phyloP scores from a whole-genome alignment of 2,113 vertebrate genomes.

The Carettochelys insculpta region DNA sequence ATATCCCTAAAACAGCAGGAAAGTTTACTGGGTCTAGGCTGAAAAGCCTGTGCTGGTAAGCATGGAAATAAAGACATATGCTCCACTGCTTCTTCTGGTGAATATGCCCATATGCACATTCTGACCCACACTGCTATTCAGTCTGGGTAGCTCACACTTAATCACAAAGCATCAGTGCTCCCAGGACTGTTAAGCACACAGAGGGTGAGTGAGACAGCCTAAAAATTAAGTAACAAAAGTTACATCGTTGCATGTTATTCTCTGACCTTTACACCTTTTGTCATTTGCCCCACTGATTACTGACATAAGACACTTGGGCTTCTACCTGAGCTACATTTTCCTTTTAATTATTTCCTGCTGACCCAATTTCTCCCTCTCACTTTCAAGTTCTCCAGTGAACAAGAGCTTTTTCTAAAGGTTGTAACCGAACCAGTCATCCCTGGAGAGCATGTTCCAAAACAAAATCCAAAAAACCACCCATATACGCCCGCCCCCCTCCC shows the following conservation, averaged over 20 bases:
- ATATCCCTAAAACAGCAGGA: background rate
- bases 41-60: background rate
- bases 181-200: background rate
- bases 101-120: background rate
- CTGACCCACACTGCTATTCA: background rate
- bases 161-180: background rate
- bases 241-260: conserved; percentile 30
- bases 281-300: conserved; percentile 17
- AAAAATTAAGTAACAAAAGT: conserved; percentile 40
- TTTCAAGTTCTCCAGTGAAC: conserved; percentile 19
- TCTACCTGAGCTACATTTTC: background rate
- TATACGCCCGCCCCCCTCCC: background rate
- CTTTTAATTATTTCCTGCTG: conserved; percentile 27
- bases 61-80: background rate
- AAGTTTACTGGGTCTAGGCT: background rate
- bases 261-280: conserved; percentile 17
- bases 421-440: background rate
- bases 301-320: conserved; percentile 20
- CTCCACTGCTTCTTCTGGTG: background rate
- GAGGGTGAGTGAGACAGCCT: conserved; percentile 13
- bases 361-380: background rate
- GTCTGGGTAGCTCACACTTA: background rate
- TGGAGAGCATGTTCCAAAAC: background rate
- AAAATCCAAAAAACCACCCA: background rate
- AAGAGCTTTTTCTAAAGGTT: conserved; percentile 32